Evolutionary conservation across 2,113 vertebrate genomes (phyloP).

Genomic region (Anarhynchus alexandrinus): DNA sequence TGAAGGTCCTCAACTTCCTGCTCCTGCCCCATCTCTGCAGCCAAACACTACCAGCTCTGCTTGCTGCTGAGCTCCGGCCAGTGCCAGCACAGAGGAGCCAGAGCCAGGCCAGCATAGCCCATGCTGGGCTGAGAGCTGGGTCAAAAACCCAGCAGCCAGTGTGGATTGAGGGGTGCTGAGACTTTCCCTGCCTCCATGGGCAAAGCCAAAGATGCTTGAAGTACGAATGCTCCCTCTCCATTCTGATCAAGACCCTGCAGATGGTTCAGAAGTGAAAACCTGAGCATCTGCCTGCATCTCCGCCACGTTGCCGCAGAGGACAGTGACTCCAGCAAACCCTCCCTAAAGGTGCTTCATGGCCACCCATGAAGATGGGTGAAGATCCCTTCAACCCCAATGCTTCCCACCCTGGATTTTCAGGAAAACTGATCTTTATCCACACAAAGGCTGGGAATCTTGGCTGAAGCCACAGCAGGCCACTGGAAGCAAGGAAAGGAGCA

Average conservation of each 20-base stretch:
- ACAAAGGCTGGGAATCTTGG: not conserved
- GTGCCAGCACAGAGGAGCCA: not conserved
- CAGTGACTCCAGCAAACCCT: not conserved
- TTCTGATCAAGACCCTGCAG: not conserved
- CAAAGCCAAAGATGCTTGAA: not conserved
- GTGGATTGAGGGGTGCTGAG: not conserved
- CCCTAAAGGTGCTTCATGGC: not conserved
- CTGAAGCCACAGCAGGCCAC: not conserved
- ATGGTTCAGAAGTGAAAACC: not conserved
- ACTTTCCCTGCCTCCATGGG: not conserved
- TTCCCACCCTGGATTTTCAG: not conserved
- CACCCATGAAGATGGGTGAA: too few relatives aligned
- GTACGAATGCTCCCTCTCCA: not conserved
- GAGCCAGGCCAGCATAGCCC: not conserved
- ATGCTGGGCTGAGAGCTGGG: not conserved
- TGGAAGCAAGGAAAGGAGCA: not conserved
- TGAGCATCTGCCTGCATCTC: not conserved
- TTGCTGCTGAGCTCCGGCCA: not conserved
- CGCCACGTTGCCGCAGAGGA: fast-evolving
- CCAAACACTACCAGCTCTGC: not conserved
- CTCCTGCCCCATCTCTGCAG: not conserved
- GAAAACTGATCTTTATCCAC: not conserved
- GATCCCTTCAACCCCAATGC: not conserved
- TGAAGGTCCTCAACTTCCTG: not conserved
- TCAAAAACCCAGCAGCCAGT: not conserved